Conservation (phyloP, 2,888 invertebrate genomes). For the Mesoligia furuncula region DNA sequence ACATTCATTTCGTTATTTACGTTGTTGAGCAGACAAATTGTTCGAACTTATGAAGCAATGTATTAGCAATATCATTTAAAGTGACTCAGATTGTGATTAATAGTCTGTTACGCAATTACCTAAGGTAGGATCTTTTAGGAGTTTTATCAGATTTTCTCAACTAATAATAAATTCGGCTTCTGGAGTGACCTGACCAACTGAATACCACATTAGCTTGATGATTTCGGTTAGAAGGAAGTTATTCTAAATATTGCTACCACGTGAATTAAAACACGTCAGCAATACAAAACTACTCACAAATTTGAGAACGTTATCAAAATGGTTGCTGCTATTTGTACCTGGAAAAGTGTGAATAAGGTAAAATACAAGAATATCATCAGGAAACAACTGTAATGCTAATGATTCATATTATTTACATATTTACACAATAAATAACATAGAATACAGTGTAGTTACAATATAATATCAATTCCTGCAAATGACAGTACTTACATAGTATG, state of each 20-base stretch:
- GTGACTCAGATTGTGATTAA: no score
- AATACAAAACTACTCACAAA: background rate
- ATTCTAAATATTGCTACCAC: background rate
- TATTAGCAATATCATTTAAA: no score
- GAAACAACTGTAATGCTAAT: conserved; percentile 29
- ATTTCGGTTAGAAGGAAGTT: background rate
- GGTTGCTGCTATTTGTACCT: conserved; percentile 1
- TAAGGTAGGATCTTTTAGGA: background rate
- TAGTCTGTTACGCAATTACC: background rate
- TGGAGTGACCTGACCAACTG: background rate
- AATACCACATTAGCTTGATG: background rate
- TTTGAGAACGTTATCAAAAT: conserved; percentile 5
- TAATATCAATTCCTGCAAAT: background rate
- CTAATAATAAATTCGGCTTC: background rate
- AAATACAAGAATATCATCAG: conserved; percentile 39
- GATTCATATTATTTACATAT: conserved; percentile 30
- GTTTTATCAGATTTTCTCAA: background rate
- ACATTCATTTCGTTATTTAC: no score
- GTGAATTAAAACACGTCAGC: background rate
- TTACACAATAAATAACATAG: conserved; percentile 6
- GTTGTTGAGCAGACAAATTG: no score
- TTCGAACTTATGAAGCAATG: no score
- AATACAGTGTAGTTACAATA: conserved; percentile 15
- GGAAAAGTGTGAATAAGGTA: conserved; percentile 45
- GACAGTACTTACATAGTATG: background rate